Percentiles rank a stretch among this genome's conserved stretches.
Evolutionary conservation across 2,888 invertebrate species (phyloP).

Genomic region (Scaptomyza flava): DNA sequence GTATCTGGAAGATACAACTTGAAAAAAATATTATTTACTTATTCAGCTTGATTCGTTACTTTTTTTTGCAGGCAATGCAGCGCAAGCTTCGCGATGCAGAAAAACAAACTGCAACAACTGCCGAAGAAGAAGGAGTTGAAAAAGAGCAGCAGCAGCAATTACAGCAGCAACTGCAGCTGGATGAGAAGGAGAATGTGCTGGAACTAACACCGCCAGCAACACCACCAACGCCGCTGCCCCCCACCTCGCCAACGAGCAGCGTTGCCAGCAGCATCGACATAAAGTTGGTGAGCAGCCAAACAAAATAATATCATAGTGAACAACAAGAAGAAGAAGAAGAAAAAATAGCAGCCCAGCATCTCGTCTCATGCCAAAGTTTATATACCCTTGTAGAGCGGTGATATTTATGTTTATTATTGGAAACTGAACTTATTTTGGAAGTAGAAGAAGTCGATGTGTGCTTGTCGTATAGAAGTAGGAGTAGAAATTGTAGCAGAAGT

Average conservation of each 20-base stretch:
- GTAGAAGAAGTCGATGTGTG: background rate
- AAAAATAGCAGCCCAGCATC: background rate
- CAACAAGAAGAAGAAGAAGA: background rate
- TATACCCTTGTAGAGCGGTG: background rate
- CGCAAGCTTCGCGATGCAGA: slow-evolving; percentile 61
- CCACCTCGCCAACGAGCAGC: slow-evolving; percentile 67
- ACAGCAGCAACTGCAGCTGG: slow-evolving; percentile 8
- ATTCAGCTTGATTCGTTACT: slow-evolving; percentile 36
- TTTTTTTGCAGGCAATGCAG: slow-evolving; percentile 63
- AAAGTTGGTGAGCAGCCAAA: slow-evolving; percentile 56
- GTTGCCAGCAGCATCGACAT: slow-evolving; percentile 58
- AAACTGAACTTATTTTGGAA: background rate
- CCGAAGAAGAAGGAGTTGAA: slow-evolving; percentile 20
- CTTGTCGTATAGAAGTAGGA: background rate
- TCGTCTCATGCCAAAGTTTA: background rate
- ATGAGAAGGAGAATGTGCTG: slow-evolving; percentile 45
- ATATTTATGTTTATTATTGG: no score
- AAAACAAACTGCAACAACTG: slow-evolving; percentile 38
- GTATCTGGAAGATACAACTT: slow-evolving; percentile 40
- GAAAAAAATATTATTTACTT: slow-evolving; percentile 53
- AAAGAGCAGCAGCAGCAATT: slow-evolving; percentile 21
- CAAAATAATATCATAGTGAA: slow-evolving; percentile 6
- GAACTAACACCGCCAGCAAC: slow-evolving; percentile 72
- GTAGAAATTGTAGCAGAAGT: background rate
- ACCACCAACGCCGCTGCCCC: slow-evolving; percentile 63